Evolutionary conservation across 2,113 vertebrate genomes (phyloP), one percentile per base, ranked within the genome.

Genomic region (Ciconia maguari): DNA sequence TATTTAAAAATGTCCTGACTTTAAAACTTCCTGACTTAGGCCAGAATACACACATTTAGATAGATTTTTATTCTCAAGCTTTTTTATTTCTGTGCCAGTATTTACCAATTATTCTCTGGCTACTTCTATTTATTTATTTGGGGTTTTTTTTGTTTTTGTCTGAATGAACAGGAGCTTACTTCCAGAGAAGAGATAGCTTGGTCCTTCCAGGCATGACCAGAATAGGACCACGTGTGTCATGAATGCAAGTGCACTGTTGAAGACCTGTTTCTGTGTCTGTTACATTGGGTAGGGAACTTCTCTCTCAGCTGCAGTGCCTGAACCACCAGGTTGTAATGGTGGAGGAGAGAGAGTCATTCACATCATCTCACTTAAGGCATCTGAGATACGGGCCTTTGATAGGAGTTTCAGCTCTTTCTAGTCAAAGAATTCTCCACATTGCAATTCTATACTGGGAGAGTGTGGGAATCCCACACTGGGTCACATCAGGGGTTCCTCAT

Each of bases 371-470:
- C 24, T 52, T 60, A 38, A 68, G 12, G 12, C 10, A 29, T 34
- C 38, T 52, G 52, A 54, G 38, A 48, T 26, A 20, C 0, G 2
- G 20, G 5, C 20, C 29, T 69, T 46, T 3, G 7, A 7, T 1
- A 22, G 11, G 26, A 51, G 44, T 51, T 65, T 34, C 12, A 36
- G 15, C 15, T 79, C 8, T 71, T 64, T 51, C 22, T 79, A 19
- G 36, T 58, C 18, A 44, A n/a, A 65, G 12, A 27, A 32, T 85
- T 51, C 17, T 36, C 32, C 44, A 27, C 18, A 2, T 22, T 17
- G 27, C 5, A 44, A 12, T 57, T 38, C 13, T n/a, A 2, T 46
- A 41, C 24, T 6, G 36, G 55, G 20, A 34, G 13, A 44, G 4
- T 17, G 7, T 48, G 62, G 20, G 24, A 46, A 76, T n/a, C 20